These are phyloP conservation scores for Cavia porcellus DNA, from an alignment of 2,113 vertebrate genomes.

Conservation along the genomic window DNA sequence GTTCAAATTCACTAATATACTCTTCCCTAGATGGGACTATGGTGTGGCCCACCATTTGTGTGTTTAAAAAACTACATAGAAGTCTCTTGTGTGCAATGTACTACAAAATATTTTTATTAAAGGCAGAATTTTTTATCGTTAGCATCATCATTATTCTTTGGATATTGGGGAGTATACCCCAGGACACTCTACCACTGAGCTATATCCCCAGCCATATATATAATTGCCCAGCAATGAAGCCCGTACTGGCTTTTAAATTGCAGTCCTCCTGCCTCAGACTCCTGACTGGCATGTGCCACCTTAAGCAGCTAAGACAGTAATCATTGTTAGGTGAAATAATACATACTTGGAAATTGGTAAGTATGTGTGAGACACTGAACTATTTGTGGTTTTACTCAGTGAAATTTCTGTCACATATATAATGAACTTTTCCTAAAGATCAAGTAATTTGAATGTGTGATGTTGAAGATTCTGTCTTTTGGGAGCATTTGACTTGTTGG, in stretches of 20 bases:
- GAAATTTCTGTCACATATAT: neutral
- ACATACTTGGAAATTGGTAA: neutral
- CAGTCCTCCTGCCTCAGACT: neutral
- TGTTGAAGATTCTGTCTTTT: neutral
- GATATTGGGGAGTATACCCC: neutral
- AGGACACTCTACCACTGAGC: neutral
- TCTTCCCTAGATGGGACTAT: neutral
- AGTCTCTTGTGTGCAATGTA: neutral
- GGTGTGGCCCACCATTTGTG: neutral
- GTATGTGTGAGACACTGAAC: neutral
- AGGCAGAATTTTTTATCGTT: neutral
- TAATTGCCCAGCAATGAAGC: too few species aligned
- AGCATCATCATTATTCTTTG: neutral
- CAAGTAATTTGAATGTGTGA: neutral
- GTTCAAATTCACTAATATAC: neutral
- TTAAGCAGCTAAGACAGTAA: neutral
- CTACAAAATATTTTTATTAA: neutral
- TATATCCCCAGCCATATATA: neutral
- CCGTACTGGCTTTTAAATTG: neutral
- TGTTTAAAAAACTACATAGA: neutral
- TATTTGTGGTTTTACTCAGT: neutral
- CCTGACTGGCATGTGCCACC: neutral
- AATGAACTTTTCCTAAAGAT: neutral
- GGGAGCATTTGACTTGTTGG: neutral
- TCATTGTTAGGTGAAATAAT: neutral